Percentiles rank a stretch among this genome's conserved stretches.
phyloP scores from a whole-genome alignment of 2,888 invertebrate species.

The Plagodis dolabraria region DNA sequence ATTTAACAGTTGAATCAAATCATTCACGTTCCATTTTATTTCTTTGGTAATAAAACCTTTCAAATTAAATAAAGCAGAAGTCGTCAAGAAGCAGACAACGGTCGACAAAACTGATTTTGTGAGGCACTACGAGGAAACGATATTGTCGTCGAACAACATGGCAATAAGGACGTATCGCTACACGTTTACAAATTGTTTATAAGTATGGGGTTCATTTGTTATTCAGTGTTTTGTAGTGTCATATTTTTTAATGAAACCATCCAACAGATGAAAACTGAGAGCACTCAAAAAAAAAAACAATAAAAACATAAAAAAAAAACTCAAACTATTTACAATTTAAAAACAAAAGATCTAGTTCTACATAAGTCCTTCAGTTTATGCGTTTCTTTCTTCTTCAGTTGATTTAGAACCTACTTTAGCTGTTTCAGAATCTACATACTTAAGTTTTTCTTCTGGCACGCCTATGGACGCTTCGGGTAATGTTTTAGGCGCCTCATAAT shows the following conservation, averaged over 20 bases:
- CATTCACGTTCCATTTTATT: too few species aligned
- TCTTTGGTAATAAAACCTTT: too few species aligned
- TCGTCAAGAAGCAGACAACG: too few species aligned
- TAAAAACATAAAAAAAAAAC: conserved; percentile 13
- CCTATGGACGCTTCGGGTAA: conserved; percentile 2
- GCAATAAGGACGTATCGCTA: too few species aligned
- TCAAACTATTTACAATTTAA: conserved; percentile 23
- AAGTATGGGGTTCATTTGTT: too few species aligned
- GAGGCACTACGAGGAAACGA: too few species aligned
- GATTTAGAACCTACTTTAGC: conserved; percentile 2
- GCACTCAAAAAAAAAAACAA: conserved; percentile 23
- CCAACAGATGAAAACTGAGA: conserved; percentile 8
- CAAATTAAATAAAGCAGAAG: too few species aligned
- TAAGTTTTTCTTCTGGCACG: conserved; percentile 8
- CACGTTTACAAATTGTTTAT: too few species aligned
- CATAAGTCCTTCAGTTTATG: conserved; percentile 6
- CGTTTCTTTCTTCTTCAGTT: conserved; percentile 4
- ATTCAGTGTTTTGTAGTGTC: conserved; percentile 7
- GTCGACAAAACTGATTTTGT: too few species aligned
- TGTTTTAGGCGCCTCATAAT: neutral
- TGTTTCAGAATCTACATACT: conserved; percentile 14
- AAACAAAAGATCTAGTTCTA: conserved; percentile 1
- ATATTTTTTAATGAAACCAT: conserved; percentile 10
- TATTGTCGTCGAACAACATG: too few species aligned
- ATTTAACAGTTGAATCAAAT: too few species aligned